A percentile compares a stretch with the other conserved stretches of the same genome.
Conservation (phyloP, 1,140 invertebrate genomes). For the Drosophila insularis region DNA sequence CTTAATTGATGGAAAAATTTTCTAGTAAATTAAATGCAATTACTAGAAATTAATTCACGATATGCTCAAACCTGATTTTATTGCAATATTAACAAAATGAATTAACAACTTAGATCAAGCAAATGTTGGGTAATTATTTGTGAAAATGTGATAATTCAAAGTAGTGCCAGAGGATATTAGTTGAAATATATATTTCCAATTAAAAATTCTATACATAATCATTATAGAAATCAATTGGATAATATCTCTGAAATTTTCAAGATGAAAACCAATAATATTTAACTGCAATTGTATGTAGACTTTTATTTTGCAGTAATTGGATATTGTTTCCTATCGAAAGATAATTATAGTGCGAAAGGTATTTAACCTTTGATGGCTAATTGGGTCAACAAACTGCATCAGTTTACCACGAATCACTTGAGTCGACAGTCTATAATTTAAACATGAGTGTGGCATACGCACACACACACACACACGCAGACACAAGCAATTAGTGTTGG, state of each 20-base stretch:
- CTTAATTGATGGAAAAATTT: constrained; percentile 25
- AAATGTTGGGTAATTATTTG: too few relatives aligned
- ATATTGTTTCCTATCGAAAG: neutral
- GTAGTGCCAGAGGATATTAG: too few relatives aligned
- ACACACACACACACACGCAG: neutral
- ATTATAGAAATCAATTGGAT: too few relatives aligned
- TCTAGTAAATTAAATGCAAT: constrained; percentile 23
- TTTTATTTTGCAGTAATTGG: too few relatives aligned
- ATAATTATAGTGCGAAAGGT: constrained; percentile 24
- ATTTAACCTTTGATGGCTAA: constrained; percentile 63
- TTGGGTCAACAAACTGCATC: constrained; percentile 67
- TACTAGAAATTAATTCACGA: neutral
- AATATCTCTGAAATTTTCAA: too few relatives aligned
- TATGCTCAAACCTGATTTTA: neutral
- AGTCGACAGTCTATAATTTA: constrained; percentile 67
- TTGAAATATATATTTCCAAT: too few relatives aligned
- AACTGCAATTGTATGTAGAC: too few relatives aligned
- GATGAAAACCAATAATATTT: too few relatives aligned
- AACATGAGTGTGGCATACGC: constrained; percentile 31
- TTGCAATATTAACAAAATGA: neutral
- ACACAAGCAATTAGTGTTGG: constrained; percentile 50
- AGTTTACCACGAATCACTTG: constrained; percentile 53
- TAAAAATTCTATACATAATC: too few relatives aligned
- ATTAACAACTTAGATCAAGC: too few relatives aligned
- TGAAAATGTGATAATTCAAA: too few relatives aligned